Conservation (phyloP, 2,797 vertebrate genomes). For the Eleutherodactylus coqui region DNA sequence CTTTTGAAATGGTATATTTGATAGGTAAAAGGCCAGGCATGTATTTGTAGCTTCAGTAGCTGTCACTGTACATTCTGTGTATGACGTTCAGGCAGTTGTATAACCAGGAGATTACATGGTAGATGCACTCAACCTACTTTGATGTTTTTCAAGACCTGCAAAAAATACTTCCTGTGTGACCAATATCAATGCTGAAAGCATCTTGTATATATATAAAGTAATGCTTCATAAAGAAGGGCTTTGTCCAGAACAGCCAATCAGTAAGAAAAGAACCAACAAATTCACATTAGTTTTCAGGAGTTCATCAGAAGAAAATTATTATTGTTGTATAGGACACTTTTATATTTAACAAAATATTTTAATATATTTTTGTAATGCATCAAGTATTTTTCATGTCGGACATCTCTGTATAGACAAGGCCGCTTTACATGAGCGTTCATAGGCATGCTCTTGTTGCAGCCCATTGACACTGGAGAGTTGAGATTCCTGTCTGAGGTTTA, state of each 20-base stretch:
- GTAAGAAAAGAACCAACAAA: not conserved
- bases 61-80: not conserved
- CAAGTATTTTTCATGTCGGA: constrained; percentile 78
- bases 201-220: not conserved
- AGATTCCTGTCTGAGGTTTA: not conserved
- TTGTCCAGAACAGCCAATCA: not conserved
- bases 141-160: not conserved
- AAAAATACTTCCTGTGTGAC: not conserved
- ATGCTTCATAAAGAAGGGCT: not conserved
- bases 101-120: not conserved
- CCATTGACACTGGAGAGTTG: constrained; percentile 70
- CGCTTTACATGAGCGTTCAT: constrained; percentile 83
- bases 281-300: not conserved
- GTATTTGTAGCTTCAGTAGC: not conserved
- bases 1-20: not conserved
- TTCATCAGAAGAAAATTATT: constrained; percentile 64
- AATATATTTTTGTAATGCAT: constrained; percentile 83
- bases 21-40: not conserved
- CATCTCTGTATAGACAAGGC: constrained; percentile 73
- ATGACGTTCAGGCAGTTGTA: not conserved
- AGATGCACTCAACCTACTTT: not conserved
- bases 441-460: constrained; percentile 88
- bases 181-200: not conserved
- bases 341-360: constrained; percentile 98
- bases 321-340: constrained; percentile 87